Evolutionary conservation across 92 coral and sea anemone genomes (phyloP), one percentile per base, ranked within the genome.

Genomic region (Palythoa caribaeorum): DNA sequence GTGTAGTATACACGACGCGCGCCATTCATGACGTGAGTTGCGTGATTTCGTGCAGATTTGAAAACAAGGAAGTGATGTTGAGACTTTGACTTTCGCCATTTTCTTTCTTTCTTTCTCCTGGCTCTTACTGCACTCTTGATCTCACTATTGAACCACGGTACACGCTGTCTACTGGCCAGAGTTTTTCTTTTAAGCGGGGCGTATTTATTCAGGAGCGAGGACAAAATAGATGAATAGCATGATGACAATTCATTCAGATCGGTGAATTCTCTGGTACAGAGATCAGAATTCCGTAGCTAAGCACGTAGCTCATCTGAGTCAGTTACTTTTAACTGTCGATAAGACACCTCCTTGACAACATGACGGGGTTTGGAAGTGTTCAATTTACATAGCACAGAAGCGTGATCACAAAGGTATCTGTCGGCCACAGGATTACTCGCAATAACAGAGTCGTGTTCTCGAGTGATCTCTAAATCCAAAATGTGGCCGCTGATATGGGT

Each of bases 391-490:
- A 73, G n/a, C 38, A 9, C 77, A 38, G 77, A 8, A 73, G 52
- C 77, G 76, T 71, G 50, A 71, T 38, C 54, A 17, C 14, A 57
- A 57, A 5, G 15, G 63, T 57, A 57, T 57, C 63, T 10, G 63
- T 57, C 63, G 14, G 77, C 77, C n/a, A 73, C 52, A 5, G 53
- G 77, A 39, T 28, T 17, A 73, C 19, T 73, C 39, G 51, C 63
- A 57, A 57, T 5, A 14, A 57, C 63, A 57, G 63, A 57, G 11
- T 57, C 63, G 14, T 57, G 72, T 17, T 28, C 15, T 5, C 39
- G 77, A 73, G 77, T 73, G 39, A 73, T 73, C 77, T 38, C 10
- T 17, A 38, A 48, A 73, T 38, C 77, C 12, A 73, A 39, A 16
- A 39, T 37, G 21, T 39, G 52, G 9, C 77, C 77, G 16, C 40